Base-by-base conservation (phyloP, 1,140 invertebrate species). In the Elysia chlorotica region DNA sequence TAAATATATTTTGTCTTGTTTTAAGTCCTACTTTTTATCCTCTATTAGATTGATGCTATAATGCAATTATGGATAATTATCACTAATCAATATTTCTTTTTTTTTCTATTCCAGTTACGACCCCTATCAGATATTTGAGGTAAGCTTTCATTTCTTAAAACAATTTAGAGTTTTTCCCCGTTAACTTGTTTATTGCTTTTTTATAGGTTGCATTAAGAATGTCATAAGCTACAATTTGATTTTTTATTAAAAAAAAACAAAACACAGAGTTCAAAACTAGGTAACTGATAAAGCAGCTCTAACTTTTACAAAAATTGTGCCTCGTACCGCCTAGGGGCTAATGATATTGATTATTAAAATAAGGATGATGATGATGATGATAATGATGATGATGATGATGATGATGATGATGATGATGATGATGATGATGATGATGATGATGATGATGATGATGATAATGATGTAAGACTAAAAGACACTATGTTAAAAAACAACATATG, bases 121-220 rank as follows among this genome's bases (percentile, higher is more conserved):
- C 74, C 81, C 81, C 31, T 83, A 83, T 68, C 81, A 80, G 74
- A 76, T 81, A 25, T 81, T 83, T 78, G 76, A 81, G 81, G 81
- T 83, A 78, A 78, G 81, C 71, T 56, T 65, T 36, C 10, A 41
- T n/a, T 23, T 21, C 2, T 10, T 65, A 28, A 21, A 14, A 36
- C 31, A 37, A 31, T 65, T 65, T 23, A 65, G 33, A 37, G 66
- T 48, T 21, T 25, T 0, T 28, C 25, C 23, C 10, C n/a, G n/a
- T n/a, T n/a, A n/a, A n/a, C n/a, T n/a, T n/a, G n/a, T n/a, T n/a
- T n/a, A n/a, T n/a, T n/a, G n/a, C n/a, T n/a, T n/a, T n/a, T n/a
- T n/a, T n/a, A n/a, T n/a, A n/a, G n/a, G n/a, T n/a, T n/a, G n/a
- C n/a, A n/a, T n/a, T n/a, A n/a, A n/a, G n/a, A n/a, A n/a, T n/a